These are phyloP conservation scores for Nanorana parkeri DNA, from an alignment of 2,113 vertebrate genomes.

Conservation along the genomic window DNA sequence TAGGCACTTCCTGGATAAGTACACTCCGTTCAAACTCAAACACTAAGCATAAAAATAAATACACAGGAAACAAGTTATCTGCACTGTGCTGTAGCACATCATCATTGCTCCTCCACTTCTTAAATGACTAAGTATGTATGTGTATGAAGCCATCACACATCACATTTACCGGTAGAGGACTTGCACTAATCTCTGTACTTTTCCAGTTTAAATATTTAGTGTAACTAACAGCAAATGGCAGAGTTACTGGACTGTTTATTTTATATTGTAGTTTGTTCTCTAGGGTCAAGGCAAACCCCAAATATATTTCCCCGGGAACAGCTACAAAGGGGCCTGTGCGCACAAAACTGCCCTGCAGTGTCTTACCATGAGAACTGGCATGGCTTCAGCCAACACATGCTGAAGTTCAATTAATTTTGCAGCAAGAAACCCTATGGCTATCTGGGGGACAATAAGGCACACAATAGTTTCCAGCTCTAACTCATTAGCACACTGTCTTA, in stretches of 20 bases:
- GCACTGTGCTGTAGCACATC: no score
- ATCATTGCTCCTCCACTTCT: no score
- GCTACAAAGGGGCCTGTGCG: neutral
- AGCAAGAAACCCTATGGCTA: neutral
- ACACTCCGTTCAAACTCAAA: no score
- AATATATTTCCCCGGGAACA: conserved; percentile 21
- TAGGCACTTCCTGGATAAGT: no score
- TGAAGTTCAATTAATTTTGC: neutral
- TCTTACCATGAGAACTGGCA: conserved; percentile 28
- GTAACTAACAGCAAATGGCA: neutral
- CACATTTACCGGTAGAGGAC: no score
- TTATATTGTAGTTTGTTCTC: neutral
- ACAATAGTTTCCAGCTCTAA: neutral
- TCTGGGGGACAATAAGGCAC: neutral
- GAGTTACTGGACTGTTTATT: neutral
- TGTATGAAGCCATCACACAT: no score
- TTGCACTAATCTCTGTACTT: no score
- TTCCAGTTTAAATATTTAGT: no score
- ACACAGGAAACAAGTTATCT: no score
- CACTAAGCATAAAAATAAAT: no score
- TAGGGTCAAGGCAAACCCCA: neutral
- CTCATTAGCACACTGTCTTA: neutral
- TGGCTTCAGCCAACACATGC: neutral
- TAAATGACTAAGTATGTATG: no score
- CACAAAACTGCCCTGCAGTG: conserved; percentile 7